A percentile compares a stretch with the other conserved stretches of the same genome.
These are phyloP conservation scores for Bilobella aurantiaca DNA, from an alignment of 1,140 invertebrate species.

Conservation along the genomic window DNA sequence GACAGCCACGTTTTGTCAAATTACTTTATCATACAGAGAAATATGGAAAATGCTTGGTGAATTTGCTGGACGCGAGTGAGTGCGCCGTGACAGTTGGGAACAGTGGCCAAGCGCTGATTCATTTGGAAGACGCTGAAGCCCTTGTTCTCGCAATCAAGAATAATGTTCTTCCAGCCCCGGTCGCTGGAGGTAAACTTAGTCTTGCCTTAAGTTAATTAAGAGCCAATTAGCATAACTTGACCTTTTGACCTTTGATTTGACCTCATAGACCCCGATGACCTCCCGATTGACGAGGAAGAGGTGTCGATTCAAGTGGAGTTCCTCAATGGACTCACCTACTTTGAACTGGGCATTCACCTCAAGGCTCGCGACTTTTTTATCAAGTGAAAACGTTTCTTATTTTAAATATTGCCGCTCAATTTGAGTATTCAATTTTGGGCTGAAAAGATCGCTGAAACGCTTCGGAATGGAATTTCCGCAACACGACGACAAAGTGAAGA, in stretches of 20 bases:
- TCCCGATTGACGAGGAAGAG: slow-evolving; percentile 17
- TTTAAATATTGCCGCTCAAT: background rate
- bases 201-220: too few species aligned
- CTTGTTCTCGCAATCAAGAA: slow-evolving; percentile 7
- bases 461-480: background rate
- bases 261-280: slow-evolving; percentile 18
- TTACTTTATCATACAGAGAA: slow-evolving; percentile 13
- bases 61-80: slow-evolving; percentile 28
- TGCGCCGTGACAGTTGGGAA: slow-evolving; percentile 24
- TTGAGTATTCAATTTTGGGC: too few species aligned
- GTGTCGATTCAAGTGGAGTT: slow-evolving; percentile 19
- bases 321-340: slow-evolving; percentile 26
- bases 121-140: slow-evolving; percentile 19
- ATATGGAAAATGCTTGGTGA: slow-evolving; percentile 29
- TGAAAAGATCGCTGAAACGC: background rate
- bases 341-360: slow-evolving; percentile 19
- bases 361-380: slow-evolving; percentile 22
- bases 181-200: slow-evolving; percentile 20
- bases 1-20: too few species aligned
- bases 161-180: slow-evolving; percentile 9
- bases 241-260: too few species aligned
- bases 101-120: slow-evolving; percentile 20
- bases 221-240: too few species aligned
- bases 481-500: background rate
- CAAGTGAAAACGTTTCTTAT: background rate